Evolutionary conservation across 2,113 vertebrate genomes (phyloP), one percentile per base, ranked within the genome.

Genomic region (Carlito syrichta): DNA sequence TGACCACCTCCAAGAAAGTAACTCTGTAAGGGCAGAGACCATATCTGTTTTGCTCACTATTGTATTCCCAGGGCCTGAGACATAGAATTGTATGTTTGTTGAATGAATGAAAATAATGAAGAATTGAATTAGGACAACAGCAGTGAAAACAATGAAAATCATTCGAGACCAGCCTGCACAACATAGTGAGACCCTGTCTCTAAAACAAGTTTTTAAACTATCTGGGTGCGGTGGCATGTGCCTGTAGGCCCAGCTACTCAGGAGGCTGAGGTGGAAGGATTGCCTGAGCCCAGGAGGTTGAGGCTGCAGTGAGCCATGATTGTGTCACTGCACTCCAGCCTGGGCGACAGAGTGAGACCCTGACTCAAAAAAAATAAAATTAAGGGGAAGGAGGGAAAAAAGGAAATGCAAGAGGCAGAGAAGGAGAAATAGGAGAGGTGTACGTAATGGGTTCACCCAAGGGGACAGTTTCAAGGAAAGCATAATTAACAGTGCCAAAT

Each of bases 51-150:
- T 85, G 79, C 23, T 89, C 71, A 86, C 90, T 69, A 9, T 78
- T 69, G 43, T 63, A 69, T 68, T 50, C n/a, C 4, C n/a, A 30
- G 83, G 62, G 50, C 23, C 63, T 92, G 71, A 68, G 14, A 60
- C 54, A n/a, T 19, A 78, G 27, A 81, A 43, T 43, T 54, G 32
- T 3, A 3, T 63, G 66, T 76, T 45, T 88, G 45, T 56, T 58
- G 48, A 87, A 91, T 50, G 9, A 69, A 27, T 91, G 71, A 58
- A 89, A 93, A 93, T 58, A 92, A 35, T 68, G 48, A 90, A 85
- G 38, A 95, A 77, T n/a, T 30, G 1, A 77, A 66, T 35, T 78
- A 69, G 82, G 54, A 30, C 68, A 68, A 78, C 8, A 58, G 30
- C 13, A 19, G 68, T 60, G 63, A 74, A 77, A 79, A 66, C 54